Base-by-base conservation (phyloP, 2,888 invertebrate species). In the Athalia cordata region DNA sequence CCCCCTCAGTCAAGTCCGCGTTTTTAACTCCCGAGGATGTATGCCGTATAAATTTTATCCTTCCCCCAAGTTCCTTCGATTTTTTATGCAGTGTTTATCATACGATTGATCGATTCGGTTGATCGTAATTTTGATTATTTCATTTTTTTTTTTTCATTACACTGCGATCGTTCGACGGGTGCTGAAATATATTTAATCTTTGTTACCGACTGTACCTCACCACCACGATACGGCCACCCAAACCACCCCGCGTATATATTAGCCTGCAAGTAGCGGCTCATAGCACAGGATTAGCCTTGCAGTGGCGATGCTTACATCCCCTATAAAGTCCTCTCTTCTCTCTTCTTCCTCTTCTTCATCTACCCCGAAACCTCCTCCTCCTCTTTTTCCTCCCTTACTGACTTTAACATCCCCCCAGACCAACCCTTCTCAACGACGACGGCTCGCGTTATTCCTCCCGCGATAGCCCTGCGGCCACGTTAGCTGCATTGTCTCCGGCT, bases 211-310 rank as follows among this genome's bases (percentile, higher is more conserved):
- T 87, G 86, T 87, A 86, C 85, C 83, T 83, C 84, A 83, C 85
- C 85, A 84, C 84, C 85, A 43, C 9, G 4, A 11, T n/a, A 4
- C 55, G 8, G 2, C n/a, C 8, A 11, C 55, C 55, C n/a, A n/a
- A 55, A 3, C n/a, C 9, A 11, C 8, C 55, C 55, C 55, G 55
- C 52, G 52, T 57, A 59, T 59, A 70, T 57, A 64, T 75, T 75
- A 61, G 75, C 75, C 85, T 87, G 88, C 87, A 87, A 86, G 87
- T 87, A 86, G 85, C 85, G 85, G 85, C 88, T 89, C 88, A 89
- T 88, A 89, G 88, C 87, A 83, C 85, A 84, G 88, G 89, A 89
- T 90, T 89, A 89, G 88, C 88, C 89, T 89, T 89, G 89, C 88
- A 89, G 85, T 86, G 85, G 86, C 87, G 88, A 88, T 88, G 89